These are phyloP conservation scores for Australoheros scitulus DNA, from an alignment of 2,113 vertebrate genomes.

Conservation along the genomic window DNA sequence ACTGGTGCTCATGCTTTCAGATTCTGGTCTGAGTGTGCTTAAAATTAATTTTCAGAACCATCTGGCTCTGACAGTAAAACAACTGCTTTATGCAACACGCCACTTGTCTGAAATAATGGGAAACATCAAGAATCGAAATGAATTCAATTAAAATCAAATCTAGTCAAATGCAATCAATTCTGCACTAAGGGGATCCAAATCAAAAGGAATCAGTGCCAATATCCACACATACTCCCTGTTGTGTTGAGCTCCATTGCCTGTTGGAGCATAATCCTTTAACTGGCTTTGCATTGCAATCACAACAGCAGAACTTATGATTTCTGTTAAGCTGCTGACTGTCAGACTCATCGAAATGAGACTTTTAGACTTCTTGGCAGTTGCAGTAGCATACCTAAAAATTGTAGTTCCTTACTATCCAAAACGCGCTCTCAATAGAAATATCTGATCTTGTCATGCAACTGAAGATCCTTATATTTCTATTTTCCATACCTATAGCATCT, in stretches of 20 bases:
- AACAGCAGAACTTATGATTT: slow-evolving; percentile 43
- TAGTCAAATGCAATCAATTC: background rate
- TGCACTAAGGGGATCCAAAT: background rate
- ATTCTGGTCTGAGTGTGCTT: background rate
- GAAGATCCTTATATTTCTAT: background rate
- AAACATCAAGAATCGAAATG: background rate
- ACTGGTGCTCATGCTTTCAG: background rate
- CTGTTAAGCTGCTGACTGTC: slow-evolving; percentile 42
- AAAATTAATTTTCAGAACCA: background rate
- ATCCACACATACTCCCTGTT: background rate
- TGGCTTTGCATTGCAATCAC: slow-evolving; percentile 56
- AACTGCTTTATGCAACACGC: background rate
- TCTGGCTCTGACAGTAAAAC: background rate
- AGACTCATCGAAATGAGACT: slow-evolving; percentile 35
- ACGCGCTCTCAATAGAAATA: slow-evolving; percentile 2
- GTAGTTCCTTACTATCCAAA: background rate
- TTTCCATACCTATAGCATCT: background rate
- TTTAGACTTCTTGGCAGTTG: slow-evolving; percentile 25
- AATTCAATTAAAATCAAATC: background rate
- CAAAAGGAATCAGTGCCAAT: background rate
- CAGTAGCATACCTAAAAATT: background rate
- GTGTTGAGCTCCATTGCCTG: slow-evolving; percentile 27
- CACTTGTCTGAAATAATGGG: background rate
- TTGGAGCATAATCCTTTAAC: slow-evolving; percentile 59
- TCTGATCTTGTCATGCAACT: background rate